phyloP scores from a whole-genome alignment of 2,888 invertebrate species.

The Cantharis rufa region DNA sequence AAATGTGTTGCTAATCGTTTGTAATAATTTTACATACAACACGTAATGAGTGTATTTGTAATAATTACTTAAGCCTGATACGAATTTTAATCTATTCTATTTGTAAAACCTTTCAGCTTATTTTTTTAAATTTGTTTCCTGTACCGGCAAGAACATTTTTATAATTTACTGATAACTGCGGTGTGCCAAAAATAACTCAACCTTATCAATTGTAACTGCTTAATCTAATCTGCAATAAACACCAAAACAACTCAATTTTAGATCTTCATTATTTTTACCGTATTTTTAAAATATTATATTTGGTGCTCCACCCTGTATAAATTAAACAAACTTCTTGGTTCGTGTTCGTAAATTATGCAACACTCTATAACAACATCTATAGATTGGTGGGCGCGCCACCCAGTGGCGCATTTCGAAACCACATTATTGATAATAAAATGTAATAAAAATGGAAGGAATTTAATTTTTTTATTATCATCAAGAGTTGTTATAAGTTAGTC shows the following conservation, averaged over 20 bases:
- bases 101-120: not conserved
- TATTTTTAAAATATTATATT: not conserved
- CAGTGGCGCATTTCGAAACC: not conserved
- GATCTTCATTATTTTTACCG: not conserved
- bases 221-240: not conserved
- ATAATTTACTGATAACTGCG: not conserved
- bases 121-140: not conserved
- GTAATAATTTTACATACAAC: not conserved
- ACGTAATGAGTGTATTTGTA: not conserved
- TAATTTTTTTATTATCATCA: not conserved
- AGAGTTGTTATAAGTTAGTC: constrained; percentile 1
- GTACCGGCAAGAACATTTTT: not conserved
- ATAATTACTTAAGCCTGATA: not conserved
- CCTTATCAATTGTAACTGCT: not conserved
- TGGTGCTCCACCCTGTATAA: not conserved
- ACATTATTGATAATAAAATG: not conserved
- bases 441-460: not conserved
- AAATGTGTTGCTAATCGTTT: not conserved
- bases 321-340: not conserved
- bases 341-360: not conserved
- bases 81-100: not conserved
- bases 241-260: not conserved
- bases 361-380: not conserved
- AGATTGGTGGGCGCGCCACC: not conserved
- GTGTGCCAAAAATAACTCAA: not conserved